Conservation (phyloP, 2,797 vertebrate genomes). For the Leptatherina wallacei region DNA sequence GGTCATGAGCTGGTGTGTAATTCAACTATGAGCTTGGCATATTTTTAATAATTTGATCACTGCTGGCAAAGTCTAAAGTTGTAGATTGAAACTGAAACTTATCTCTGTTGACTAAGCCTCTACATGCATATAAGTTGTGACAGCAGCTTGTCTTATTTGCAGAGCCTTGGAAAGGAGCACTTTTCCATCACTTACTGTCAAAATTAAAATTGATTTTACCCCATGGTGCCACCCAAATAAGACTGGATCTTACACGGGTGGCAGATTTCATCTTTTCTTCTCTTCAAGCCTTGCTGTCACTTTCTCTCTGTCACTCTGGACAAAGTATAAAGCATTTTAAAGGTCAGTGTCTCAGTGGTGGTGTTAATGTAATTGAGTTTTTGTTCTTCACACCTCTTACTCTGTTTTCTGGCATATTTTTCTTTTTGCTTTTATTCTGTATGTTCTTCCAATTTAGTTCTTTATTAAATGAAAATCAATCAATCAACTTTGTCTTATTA, state of each 20-base stretch:
- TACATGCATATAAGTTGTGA: neutral
- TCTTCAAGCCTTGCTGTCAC: neutral
- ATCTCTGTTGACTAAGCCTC: neutral
- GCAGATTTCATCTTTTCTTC: slow-evolving; percentile 6
- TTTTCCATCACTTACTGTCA: neutral
- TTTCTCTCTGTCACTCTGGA: slow-evolving; percentile 15
- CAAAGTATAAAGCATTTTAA: slow-evolving; percentile 30
- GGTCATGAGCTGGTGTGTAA: neutral
- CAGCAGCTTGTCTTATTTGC: neutral
- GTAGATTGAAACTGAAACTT: too few relatives aligned
- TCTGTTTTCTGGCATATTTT: slow-evolving; percentile 13
- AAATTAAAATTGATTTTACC: slow-evolving; percentile 8
- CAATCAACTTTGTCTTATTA: too few relatives aligned
- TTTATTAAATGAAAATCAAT: slow-evolving; percentile 14
- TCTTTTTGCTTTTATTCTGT: neutral
- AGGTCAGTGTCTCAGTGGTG: slow-evolving; percentile 42
- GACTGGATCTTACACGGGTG: slow-evolving; percentile 6
- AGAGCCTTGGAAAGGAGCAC: neutral
- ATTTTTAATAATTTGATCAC: neutral
- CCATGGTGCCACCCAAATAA: slow-evolving; percentile 10
- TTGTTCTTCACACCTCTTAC: slow-evolving; percentile 22
- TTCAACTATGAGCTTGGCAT: neutral
- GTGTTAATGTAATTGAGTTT: slow-evolving; percentile 42
- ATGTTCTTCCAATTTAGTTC: neutral
- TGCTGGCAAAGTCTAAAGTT: neutral